A percentile compares a stretch with the other conserved stretches of the same genome.
Evolutionary conservation across 2,797 vertebrate species (phyloP).

Genomic region (Zenarchopterus dispar): DNA sequence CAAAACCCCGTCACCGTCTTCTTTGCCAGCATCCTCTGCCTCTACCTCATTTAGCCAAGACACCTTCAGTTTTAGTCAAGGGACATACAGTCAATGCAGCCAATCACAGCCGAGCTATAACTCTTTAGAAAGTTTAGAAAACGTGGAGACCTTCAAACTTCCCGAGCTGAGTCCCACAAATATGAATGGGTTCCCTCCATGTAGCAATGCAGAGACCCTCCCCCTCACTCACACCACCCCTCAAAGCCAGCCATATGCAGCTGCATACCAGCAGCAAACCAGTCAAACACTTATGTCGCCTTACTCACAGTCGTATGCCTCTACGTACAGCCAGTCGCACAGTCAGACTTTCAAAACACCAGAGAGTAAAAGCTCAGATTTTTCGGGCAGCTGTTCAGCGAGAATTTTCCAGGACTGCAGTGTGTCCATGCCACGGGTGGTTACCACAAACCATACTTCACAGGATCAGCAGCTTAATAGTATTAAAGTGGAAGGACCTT

Average conservation of each 20-base stretch:
- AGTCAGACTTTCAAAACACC: conserved; percentile 65
- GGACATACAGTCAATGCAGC: conserved; percentile 73
- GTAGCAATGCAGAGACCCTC: conserved; percentile 71
- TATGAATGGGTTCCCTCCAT: conserved; percentile 79
- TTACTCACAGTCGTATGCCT: conserved; percentile 63
- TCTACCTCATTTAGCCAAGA: conserved; percentile 74
- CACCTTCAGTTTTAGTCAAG: conserved; percentile 68
- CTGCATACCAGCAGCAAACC: conserved; percentile 59
- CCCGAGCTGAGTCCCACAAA: conserved; percentile 69
- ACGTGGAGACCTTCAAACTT: conserved; percentile 78
- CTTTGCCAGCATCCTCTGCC: conserved; percentile 51
- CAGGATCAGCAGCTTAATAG: conserved; percentile 81
- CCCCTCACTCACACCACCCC: conserved; percentile 54
- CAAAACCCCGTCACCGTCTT: conserved; percentile 58
- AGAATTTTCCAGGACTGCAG: conserved; percentile 72
- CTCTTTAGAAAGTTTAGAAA: conserved; percentile 74
- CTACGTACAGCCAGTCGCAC: conserved; percentile 69
- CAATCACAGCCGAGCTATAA: conserved; percentile 74
- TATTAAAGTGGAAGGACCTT: conserved; percentile 88
- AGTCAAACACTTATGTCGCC: conserved; percentile 63
- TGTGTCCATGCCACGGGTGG: conserved; percentile 52
- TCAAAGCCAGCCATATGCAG: conserved; percentile 60
- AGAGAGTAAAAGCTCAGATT: conserved; percentile 67
- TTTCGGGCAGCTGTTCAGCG: conserved; percentile 59
- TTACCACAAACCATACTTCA: conserved; percentile 52